phyloP scores from a whole-genome alignment of 2,113 vertebrate species.

The Desmodus rotundus region DNA sequence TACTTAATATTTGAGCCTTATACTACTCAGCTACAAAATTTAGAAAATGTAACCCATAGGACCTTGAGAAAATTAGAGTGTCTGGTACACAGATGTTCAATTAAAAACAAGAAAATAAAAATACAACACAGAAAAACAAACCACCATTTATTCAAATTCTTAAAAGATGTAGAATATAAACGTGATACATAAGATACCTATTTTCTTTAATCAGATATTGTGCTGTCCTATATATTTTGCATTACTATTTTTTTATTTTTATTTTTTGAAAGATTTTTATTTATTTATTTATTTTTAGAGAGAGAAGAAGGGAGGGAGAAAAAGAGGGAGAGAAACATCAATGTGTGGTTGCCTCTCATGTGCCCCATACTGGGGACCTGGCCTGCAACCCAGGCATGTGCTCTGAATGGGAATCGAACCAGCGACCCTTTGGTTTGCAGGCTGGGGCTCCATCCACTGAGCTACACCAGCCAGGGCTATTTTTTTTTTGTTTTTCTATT shows the following conservation, averaged over 20 bases:
- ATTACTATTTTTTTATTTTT: neutral
- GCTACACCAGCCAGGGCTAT: too few relatives aligned
- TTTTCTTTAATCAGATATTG: neutral
- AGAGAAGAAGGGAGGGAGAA: too few relatives aligned
- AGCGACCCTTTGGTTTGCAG: too few relatives aligned
- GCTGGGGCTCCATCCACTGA: too few relatives aligned
- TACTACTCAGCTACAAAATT: neutral
- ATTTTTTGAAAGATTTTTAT: too few relatives aligned
- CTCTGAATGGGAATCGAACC: too few relatives aligned
- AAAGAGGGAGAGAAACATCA: too few relatives aligned
- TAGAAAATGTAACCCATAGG: neutral
- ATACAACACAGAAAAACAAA: neutral
- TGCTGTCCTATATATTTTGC: neutral
- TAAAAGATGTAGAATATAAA: neutral
- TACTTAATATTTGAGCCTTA: neutral
- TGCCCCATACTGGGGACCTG: too few relatives aligned
- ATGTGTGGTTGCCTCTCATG: too few relatives aligned
- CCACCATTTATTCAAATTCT: neutral
- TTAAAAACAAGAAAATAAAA: neutral
- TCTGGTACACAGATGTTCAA: neutral
- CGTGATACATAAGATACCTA: neutral
- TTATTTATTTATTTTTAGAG: too few relatives aligned
- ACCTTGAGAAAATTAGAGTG: neutral
- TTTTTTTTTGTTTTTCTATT: neutral
- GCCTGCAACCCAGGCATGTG: too few relatives aligned